Base-by-base conservation (phyloP, 1,140 invertebrate genomes). In the Zaprionus taronus region DNA sequence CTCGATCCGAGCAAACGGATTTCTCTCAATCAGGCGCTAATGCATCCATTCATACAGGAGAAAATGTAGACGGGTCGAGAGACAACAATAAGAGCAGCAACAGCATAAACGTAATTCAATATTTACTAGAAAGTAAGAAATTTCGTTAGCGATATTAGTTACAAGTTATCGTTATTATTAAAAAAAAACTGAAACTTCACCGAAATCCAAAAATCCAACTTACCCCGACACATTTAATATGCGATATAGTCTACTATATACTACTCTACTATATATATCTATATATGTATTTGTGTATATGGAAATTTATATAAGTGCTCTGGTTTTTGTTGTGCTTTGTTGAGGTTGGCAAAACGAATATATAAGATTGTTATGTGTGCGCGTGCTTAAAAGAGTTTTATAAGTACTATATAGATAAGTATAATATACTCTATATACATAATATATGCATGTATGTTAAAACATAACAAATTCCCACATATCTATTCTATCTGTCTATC, bases 41-140 rank as follows among this genome's bases (percentile, higher is more conserved):
- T 96, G 28, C 99, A 99, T 94, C 97, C 98, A 2, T 99, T 99
- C 94, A 99, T 99, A 92, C 96, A 97, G 94, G 99, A 99, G 93
- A 97, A 97, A 93, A 96, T 98, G 91, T 92, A 91, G 68, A 71
- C 53, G 55, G 55, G 36, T 47, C 28, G 49, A n/a, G 41, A n/a
- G 41, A 44, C n/a, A 44, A 47, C 41, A 49, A 47, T 34, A 47
- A 70, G 47, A 28, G 53, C 61, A 73, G 38, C 47, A 47, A 70
- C 53, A 31, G 53, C 62, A 73, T 66, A 85, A 80, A 85, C 65
- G 77, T 90, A 90, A 89, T 84, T 85, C 47, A 76, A 58, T 74
- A 81, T 77, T 70, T 62, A 47, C 53, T 90, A 90, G 85, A 49
- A 11, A 17, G 22, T 89, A 90, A 89, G 83, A 58, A 34, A 74